Evolutionary conservation across 2,888 invertebrate species (phyloP).

Genomic region (Eupithecia tripunctaria): DNA sequence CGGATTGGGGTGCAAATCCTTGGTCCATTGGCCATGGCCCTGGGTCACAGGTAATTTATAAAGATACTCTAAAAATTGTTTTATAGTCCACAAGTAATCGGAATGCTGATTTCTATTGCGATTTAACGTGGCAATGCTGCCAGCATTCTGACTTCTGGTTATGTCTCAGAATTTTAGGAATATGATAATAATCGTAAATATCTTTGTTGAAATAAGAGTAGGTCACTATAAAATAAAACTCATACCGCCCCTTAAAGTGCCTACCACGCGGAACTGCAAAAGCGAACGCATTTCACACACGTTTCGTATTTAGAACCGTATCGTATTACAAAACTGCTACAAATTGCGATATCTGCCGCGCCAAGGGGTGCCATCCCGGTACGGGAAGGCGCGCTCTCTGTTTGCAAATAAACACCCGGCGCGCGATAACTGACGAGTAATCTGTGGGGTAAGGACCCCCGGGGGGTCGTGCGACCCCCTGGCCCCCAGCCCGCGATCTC

Average conservation of each 20-base stretch:
- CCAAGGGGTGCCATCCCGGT: slow-evolving; percentile 46
- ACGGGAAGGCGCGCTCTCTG: slow-evolving; percentile 71
- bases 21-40: too few relatives aligned
- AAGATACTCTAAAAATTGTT: too few relatives aligned
- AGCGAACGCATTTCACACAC: slow-evolving; percentile 28
- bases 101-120: too few relatives aligned
- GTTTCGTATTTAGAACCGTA: slow-evolving; percentile 47
- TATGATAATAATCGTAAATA: too few relatives aligned
- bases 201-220: too few relatives aligned
- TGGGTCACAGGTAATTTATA: too few relatives aligned
- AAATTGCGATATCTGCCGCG: slow-evolving; percentile 68
- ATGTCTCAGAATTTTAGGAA: too few relatives aligned
- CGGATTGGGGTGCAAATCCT: too few relatives aligned
- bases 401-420: slow-evolving; percentile 84
- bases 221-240: slow-evolving; percentile 19
- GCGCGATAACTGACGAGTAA: slow-evolving; percentile 45
- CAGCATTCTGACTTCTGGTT: too few relatives aligned
- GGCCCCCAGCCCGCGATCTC: slow-evolving; percentile 19
- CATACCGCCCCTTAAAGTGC: slow-evolving; percentile 13
- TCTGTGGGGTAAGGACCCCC: slow-evolving; percentile 30
- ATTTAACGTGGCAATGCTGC: too few relatives aligned
- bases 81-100: too few relatives aligned
- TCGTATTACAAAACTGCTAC: slow-evolving; percentile 74
- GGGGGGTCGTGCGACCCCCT: slow-evolving; percentile 17
- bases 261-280: slow-evolving; percentile 32